Conservation (phyloP, 2,797 vertebrate genomes). For the Staurois parvus region DNA sequence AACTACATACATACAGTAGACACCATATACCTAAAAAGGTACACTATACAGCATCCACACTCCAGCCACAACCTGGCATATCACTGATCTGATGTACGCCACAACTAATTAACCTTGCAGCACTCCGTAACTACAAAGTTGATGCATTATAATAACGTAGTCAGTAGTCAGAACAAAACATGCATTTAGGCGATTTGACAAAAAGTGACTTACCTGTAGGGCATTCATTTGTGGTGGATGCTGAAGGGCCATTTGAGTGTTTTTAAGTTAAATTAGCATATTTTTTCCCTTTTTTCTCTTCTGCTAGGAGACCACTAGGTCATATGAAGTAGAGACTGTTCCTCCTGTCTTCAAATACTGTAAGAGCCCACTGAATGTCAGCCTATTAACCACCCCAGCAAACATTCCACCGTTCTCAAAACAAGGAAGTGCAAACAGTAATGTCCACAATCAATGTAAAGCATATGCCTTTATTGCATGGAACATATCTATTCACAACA, state of each 20-base stretch:
- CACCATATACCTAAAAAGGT: background rate
- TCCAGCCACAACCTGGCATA: background rate
- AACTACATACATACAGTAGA: background rate
- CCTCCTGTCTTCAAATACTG: background rate
- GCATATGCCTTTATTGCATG: slow-evolving; percentile 28
- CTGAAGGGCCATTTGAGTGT: slow-evolving; percentile 18
- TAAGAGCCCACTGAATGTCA: slow-evolving; percentile 11
- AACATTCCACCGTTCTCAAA: background rate
- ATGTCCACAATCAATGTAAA: slow-evolving; percentile 21
- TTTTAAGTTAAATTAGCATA: background rate
- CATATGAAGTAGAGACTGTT: background rate
- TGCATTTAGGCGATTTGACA: background rate
- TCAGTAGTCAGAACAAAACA: background rate
- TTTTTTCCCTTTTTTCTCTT: background rate
- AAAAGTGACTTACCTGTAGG: slow-evolving; percentile 20
- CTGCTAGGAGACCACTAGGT: slow-evolving; percentile 9
- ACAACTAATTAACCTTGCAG: background rate
- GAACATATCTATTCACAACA: slow-evolving; percentile 20
- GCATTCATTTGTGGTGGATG: background rate
- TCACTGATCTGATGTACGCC: background rate
- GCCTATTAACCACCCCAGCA: slow-evolving; percentile 4
- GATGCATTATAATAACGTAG: background rate
- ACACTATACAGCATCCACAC: background rate
- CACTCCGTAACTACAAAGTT: background rate
- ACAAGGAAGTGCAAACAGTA: slow-evolving; percentile 31